Percentiles rank a stretch among this genome's conserved stretches.
Evolutionary conservation across 92 coral and sea anemone genomes (phyloP).

Genomic region (Pocillopora grandis): DNA sequence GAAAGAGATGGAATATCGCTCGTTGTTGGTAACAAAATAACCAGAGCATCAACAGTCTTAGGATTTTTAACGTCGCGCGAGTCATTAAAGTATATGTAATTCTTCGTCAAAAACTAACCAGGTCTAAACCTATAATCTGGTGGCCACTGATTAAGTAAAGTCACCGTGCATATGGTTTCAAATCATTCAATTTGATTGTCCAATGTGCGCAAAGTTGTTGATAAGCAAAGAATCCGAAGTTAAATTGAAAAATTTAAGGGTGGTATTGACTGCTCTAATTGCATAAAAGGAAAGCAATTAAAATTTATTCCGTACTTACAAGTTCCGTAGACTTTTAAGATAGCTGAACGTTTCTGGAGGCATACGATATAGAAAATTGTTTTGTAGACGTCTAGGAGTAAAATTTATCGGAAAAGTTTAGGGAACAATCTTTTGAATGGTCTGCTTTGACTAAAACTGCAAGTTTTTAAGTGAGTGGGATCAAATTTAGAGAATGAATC

Average conservation of each 20-base stretch:
- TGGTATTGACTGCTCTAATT: background rate
- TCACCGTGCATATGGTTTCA: background rate
- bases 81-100: no score
- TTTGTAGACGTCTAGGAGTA: slow-evolving; percentile 4
- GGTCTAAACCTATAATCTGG: no score
- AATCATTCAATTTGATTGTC: background rate
- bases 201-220: background rate
- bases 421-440: no score
- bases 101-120: no score
- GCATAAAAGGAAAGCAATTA: background rate
- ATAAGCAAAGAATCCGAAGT: no score
- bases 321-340: background rate
- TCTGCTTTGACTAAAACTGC: no score
- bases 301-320: slow-evolving; percentile 16
- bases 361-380: slow-evolving; percentile 16
- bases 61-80: no score
- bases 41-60: no score
- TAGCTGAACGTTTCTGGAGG: slow-evolving; percentile 9
- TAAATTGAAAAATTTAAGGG: no score
- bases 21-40: no score
- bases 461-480: no score
- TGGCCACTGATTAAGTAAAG: background rate
- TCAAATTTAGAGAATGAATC: no score
- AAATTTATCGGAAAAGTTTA: background rate
- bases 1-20: background rate